Evolutionary conservation across 2,888 invertebrate species (phyloP), one percentile per base, ranked within the genome.

Genomic region (Troides oblongomaculatus): DNA sequence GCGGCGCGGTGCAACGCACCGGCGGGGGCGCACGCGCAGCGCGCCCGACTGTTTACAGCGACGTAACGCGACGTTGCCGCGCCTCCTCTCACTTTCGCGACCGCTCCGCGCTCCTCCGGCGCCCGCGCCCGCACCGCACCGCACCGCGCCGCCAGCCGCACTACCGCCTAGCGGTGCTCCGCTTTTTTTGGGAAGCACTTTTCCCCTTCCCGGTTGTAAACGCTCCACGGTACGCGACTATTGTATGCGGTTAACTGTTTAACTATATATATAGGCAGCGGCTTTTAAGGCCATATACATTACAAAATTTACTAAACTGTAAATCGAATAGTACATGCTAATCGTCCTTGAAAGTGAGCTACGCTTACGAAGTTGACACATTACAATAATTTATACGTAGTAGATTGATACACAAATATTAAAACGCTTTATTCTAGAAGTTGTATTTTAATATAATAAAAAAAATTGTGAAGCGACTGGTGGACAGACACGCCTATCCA

Each of bases 51-150:
- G 90, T 91, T 92, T 92, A 90, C 89, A 87, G 88, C 89, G 86
- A 88, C 89, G 90, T 91, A 90, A 87, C 77, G 85, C 87, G 84
- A 77, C 79, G 93, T 90, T 92, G 92, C 92, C 92, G 85, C 82
- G 88, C 86, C 84, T 89, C 91, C 90, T 90, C 92, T 92, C 92
- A 92, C 92, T 92, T 92, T 92, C 92, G 89, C 90, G 89, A 84
- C 79, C 72, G 72, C 74, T 79, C 75, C 82, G 79, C 72, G 56
- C 68, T 77, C 78, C 80, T 89, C 89, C 75, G 82, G 89, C 53
- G n/a, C 53, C 6, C 14, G 21, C 81, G 89, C 85, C 81, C 81
- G 83, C 83, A 30, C 30, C 53, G n/a, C 53, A 0, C 5, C 14
- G 21, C 81, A 89, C 85, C 73, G 21, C 81, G 83, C 83, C 81